Base-by-base conservation (phyloP, 2,113 vertebrate genomes). In the Podarcis muralis region DNA sequence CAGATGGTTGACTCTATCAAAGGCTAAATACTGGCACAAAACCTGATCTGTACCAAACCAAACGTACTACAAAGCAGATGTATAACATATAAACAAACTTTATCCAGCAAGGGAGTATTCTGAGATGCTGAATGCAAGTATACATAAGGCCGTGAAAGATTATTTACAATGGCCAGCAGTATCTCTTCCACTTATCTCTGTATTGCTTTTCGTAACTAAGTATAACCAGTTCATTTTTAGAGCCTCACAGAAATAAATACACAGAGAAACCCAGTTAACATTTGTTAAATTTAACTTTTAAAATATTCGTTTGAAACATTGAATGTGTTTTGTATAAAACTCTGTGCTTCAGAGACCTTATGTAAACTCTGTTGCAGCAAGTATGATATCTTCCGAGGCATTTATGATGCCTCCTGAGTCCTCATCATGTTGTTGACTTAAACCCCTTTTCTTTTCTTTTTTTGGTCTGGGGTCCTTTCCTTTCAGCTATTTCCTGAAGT, bases 401-500 rank as follows among this genome's bases (percentile, higher is more conserved):
- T 87, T 85, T 88, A 35, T 83, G 78, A 92, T 76, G 80, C 65
- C 93, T 93, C 85, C 30, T 1, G 88, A 91, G 81, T 88, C 86
- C 37, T 69, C 72, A 57, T 88, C 80, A 65, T 86, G 85, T 48
- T 95, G 95, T 88, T 90, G 85, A 94, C 91, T 94, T 78, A 81
- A 94, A 66, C 87, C 77, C 84, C 90, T 91, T n/a, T 37, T 35
- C 27, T 76, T 83, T 25, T 53, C 12, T 62, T 81, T n/a, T 53
- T 18, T 35, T 32, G 37, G 59, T 94, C 85, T 93, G 90, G 82
- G 71, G 92, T 82, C 62, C 71, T 87, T 92, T 81, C 79, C 90
- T 81, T 30, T 62, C 66, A 85, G 62, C 40, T 84, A 88, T 30
- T 94, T 93, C 81, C 91, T 89, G 35, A 93, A 94, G 53, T 53